phyloP scores from a whole-genome alignment of 2,888 invertebrate genomes.

The Megaustenia siamemsis region DNA sequence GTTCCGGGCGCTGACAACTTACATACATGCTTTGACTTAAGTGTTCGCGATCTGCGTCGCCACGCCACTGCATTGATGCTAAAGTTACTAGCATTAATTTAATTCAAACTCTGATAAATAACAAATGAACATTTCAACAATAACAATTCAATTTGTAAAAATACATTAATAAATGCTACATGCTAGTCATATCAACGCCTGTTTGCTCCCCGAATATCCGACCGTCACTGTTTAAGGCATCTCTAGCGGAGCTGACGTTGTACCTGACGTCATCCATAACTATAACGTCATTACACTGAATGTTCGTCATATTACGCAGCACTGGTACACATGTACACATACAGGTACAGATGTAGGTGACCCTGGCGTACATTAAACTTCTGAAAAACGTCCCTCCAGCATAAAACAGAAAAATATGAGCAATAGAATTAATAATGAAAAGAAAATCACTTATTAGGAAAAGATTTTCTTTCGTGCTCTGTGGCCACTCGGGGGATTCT shows the following conservation, averaged over 20 bases:
- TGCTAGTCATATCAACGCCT: slow-evolving; percentile 17
- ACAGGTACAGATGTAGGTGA: slow-evolving; percentile 35
- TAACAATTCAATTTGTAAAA: too few relatives aligned
- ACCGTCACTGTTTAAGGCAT: slow-evolving; percentile 33
- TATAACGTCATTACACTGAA: slow-evolving; percentile 37
- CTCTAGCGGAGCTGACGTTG: slow-evolving; percentile 43
- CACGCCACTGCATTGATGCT: too few relatives aligned
- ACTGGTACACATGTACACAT: slow-evolving; percentile 34
- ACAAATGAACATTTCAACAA: too few relatives aligned
- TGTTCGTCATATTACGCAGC: neutral
- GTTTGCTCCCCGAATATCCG: neutral
- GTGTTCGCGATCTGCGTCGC: too few relatives aligned
- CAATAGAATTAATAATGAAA: slow-evolving; percentile 47
- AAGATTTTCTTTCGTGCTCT: slow-evolving; percentile 33
- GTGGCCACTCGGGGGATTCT: slow-evolving; percentile 44
- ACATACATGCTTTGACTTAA: too few relatives aligned
- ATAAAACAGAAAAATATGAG: slow-evolving; percentile 46
- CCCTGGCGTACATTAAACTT: slow-evolving; percentile 38
- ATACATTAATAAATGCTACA: too few relatives aligned
- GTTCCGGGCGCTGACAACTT: too few relatives aligned
- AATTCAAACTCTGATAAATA: too few relatives aligned
- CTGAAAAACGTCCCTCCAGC: slow-evolving; percentile 45
- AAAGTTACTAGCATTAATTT: too few relatives aligned
- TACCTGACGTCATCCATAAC: slow-evolving; percentile 29
- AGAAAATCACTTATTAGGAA: slow-evolving; percentile 45